Base-by-base conservation (phyloP, 2,797 vertebrate genomes). In the Myotis pilosus region DNA sequence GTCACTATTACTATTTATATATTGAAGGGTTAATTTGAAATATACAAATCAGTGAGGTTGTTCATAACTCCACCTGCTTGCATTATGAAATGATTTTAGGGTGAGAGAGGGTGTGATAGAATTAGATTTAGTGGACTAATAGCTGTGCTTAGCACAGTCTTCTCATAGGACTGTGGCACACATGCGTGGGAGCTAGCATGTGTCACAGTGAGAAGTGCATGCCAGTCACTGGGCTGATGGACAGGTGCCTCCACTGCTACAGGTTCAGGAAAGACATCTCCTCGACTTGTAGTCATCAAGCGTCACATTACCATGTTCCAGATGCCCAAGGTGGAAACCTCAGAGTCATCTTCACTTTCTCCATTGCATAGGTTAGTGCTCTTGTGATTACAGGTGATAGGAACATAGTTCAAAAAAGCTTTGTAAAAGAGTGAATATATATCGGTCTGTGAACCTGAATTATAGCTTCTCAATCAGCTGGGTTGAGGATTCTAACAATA, bases 81-180 rank as follows among this genome's bases (percentile, higher is more conserved):
- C 19, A 0, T n/a, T 4, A 25, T 12, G 23, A 36, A 81, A 4
- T 25, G 17, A 8, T 69, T 78, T 55, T 79, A 75, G 33, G 51
- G 17, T 13, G 20, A 41, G 11, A 2, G 1, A 38, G 38, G 16
- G 2, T 3, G 3, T 0, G 8, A n/a, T 22, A 12, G 64, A 79
- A 33, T 55, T 33, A 69, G 11, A 66, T 4, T 10, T 20, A 33
- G 19, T 19, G 17, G 19, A 20, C 20, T 38, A 17, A 7, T 1
- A 20, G 30, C 51, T 78, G 74, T 49, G 17, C 15, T 68, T 72
- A 20, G 30, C 23, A 15, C 0, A 5, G 4, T 30, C 13, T 78
- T 36, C 20, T 44, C 23, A 25, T 8, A 0, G 15, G 23, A 38
- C 4, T 16, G n/a, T 49, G 38, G 13, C 68, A 30, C 3, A 8